Evolutionary conservation across 2,113 vertebrate species (phyloP).

Genomic region (Poeciliopsis retropinna): DNA sequence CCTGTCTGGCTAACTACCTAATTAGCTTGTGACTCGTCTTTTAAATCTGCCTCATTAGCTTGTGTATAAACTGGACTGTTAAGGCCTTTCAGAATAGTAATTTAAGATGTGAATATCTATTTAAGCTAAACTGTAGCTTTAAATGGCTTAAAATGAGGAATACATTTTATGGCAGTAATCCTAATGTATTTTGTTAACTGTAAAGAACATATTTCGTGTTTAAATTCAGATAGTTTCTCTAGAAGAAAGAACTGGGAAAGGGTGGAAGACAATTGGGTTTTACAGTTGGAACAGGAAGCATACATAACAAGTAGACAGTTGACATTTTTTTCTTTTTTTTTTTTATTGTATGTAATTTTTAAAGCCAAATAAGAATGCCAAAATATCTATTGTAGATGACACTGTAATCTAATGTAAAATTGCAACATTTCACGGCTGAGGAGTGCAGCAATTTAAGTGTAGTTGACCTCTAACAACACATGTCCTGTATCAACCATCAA

Average conservation of each 20-base stretch:
- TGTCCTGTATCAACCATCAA: constrained; percentile 91
- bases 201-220: not conserved
- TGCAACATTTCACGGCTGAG: constrained; percentile 85
- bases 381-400: constrained; percentile 78
- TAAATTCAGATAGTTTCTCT: constrained; percentile 12
- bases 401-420: constrained; percentile 90
- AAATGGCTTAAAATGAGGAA: constrained; percentile 8
- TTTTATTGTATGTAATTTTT: constrained; percentile 59
- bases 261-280: constrained; percentile 24
- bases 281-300: constrained; percentile 7
- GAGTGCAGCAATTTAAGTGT: constrained; percentile 84
- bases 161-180: not conserved
- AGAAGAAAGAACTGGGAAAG: constrained; percentile 16
- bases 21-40: constrained; percentile 10
- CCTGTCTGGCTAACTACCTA: not conserved
- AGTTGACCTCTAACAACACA: constrained; percentile 86
- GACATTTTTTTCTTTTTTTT: constrained; percentile 1
- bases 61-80: constrained; percentile 5
- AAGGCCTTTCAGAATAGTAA: constrained; percentile 5
- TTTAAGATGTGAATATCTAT: constrained; percentile 18
- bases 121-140: constrained; percentile 17
- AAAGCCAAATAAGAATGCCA: constrained; percentile 85
- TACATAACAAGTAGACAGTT: constrained; percentile 33
- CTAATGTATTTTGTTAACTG: not conserved
- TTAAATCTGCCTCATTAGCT: constrained; percentile 13